Base-by-base conservation (phyloP, 2,113 vertebrate genomes). In the Rhinogobius similis region DNA sequence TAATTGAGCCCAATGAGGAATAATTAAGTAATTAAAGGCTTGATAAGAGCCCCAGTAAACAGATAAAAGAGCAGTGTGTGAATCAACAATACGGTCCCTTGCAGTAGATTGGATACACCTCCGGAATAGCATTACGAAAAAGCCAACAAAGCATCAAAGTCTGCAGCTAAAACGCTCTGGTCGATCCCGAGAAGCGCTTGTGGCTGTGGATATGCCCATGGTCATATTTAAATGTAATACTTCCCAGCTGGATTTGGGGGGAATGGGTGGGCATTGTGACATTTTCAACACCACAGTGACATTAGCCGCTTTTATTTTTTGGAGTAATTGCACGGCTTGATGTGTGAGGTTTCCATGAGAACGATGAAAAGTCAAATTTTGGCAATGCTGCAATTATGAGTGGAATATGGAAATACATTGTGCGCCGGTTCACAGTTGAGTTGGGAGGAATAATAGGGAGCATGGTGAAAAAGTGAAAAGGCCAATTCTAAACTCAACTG, bases 1-100 rank as follows among this genome's bases (percentile, higher is more conserved):
- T 91, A 93, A 92, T 90, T 90, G 91, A 87, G 88, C 84, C 86
- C 90, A 92, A 91, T 92, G 89, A 92, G 88, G 91, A 94, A 93
- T 93, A 92, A 93, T 93, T 92, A 92, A 90, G 87, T 89, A 88
- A 92, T 93, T 92, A 92, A 92, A 88, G 77, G 46, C 81, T 78
- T 86, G 90, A 92, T 91, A 91, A 90, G 82, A 88, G 76, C 79
- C 77, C 70, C 67, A 73, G 82, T 85, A 92, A 92, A 92, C 84
- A 90, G 86, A 92, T 90, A 84, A 89, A 87, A 86, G 82, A 75
- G 64, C 68, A 85, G 77, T 64, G 66, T 78, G 64, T 67, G 82
- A 72, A 82, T 87, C 85, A 89, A 83, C 77, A 84, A 72, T 80
- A 66, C 69, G 76, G 70, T 67, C 70, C 67, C 73, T 59, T 85